A percentile compares a stretch with the other conserved stretches of the same genome.
Conservation (phyloP, 2,888 invertebrate species). For the Volucella inanis region DNA sequence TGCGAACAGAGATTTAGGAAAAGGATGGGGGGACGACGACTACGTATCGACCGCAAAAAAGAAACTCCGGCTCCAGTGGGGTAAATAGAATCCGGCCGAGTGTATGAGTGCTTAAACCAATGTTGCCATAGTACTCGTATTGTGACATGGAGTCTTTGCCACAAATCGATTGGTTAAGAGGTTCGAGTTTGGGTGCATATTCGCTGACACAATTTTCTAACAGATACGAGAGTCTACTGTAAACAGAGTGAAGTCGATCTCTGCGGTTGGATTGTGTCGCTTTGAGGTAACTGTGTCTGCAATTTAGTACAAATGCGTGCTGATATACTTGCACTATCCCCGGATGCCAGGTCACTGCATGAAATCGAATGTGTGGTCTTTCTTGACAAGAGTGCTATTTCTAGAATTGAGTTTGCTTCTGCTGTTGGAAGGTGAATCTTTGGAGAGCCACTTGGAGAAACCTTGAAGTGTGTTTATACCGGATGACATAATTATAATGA, state of each 20-base stretch:
- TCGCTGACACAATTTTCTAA: conserved; percentile 37
- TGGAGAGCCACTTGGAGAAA: too few relatives aligned
- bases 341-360: too few relatives aligned
- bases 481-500: not conserved
- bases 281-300: too few relatives aligned
- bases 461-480: too few relatives aligned
- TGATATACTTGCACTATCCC: too few relatives aligned
- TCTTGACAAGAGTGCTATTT: too few relatives aligned
- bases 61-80: conserved; percentile 18
- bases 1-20: conserved; percentile 48
- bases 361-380: too few relatives aligned
- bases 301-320: too few relatives aligned
- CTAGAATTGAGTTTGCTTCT: too few relatives aligned
- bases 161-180: conserved; percentile 63
- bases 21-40: not conserved
- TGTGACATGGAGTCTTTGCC: conserved; percentile 58
- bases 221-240: not conserved
- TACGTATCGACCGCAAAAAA: conserved; percentile 43
- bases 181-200: conserved; percentile 32
- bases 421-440: too few relatives aligned
- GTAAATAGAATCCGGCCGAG: not conserved
- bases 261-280: too few relatives aligned
- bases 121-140: conserved; percentile 43
- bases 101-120: not conserved
- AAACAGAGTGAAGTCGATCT: too few relatives aligned